phyloP scores from a whole-genome alignment of 2,113 vertebrate species.

The Phoenicopterus ruber region DNA sequence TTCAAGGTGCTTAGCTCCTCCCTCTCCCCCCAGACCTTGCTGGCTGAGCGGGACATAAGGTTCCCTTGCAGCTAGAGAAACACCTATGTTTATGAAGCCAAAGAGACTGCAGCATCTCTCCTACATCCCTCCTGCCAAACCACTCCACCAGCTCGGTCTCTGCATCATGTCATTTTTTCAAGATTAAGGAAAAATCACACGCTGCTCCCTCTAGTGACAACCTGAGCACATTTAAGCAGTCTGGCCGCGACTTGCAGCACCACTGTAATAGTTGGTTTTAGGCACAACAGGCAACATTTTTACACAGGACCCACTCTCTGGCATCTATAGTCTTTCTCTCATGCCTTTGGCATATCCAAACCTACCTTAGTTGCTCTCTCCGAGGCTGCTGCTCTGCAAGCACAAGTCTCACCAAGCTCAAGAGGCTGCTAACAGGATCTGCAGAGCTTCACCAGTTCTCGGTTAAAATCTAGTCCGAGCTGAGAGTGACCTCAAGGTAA shows the following conservation, averaged over 20 bases:
- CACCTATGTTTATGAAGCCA: neutral
- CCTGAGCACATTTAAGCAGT: neutral
- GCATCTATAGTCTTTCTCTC: neutral
- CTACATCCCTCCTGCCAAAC: neutral
- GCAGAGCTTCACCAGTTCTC: neutral
- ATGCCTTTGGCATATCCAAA: neutral
- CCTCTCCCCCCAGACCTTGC: neutral
- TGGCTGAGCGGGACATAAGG: neutral
- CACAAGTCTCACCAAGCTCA: neutral
- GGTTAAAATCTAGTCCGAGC: slow-evolving; percentile 7
- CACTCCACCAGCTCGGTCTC: neutral
- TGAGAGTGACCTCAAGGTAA: slow-evolving; percentile 22
- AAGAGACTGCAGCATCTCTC: neutral
- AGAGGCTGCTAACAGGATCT: neutral
- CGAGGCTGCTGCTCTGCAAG: neutral
- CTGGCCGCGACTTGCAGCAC: fast-evolving
- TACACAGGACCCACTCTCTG: neutral
- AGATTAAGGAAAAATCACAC: neutral
- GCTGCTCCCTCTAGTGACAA: slow-evolving; percentile 45
- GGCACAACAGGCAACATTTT: neutral
- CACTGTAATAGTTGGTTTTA: neutral
- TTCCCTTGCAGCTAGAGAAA: neutral
- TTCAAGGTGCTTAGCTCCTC: neutral
- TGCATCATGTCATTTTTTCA: neutral
- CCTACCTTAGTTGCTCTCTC: neutral